A percentile compares a stretch with the other conserved stretches of the same genome.
Conservation (phyloP, 2,797 vertebrate genomes). For the Darevskia mixta region DNA sequence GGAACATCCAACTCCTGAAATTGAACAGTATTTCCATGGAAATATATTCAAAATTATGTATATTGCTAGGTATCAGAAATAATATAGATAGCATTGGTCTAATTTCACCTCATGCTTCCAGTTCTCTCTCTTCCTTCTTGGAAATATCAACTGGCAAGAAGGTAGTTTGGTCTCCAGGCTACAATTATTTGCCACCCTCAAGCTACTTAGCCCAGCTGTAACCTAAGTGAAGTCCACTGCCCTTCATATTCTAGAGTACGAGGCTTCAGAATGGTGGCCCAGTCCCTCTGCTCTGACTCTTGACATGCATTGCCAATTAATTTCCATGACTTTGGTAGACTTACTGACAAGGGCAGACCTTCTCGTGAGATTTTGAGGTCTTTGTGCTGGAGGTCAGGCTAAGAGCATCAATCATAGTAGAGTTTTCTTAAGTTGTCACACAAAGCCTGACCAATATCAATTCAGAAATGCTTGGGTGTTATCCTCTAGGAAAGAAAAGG, state of each 20-base stretch:
- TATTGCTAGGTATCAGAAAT: background rate
- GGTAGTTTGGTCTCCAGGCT: background rate
- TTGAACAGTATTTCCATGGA: background rate
- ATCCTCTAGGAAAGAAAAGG: background rate
- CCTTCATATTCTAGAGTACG: constrained; percentile 6
- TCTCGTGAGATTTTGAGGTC: constrained; percentile 9
- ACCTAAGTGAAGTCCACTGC: background rate
- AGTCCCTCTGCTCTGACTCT: constrained; percentile 22
- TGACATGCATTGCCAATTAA: constrained; percentile 14
- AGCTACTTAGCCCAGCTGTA: background rate
- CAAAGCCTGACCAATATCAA: background rate
- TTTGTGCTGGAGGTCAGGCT: background rate
- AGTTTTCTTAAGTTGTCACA: constrained; percentile 7
- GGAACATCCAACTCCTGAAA: background rate
- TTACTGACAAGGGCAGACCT: background rate
- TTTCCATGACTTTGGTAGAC: constrained; percentile 9
- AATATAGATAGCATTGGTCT: background rate
- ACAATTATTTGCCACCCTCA: constrained; percentile 25
- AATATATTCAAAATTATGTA: background rate
- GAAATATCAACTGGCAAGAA: constrained; percentile 17
- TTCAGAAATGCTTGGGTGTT: background rate
- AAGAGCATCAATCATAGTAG: constrained; percentile 14
- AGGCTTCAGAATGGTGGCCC: constrained; percentile 13
- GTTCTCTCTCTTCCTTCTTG: background rate
- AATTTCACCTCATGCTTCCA: background rate